A percentile compares a stretch with the other conserved stretches of the same genome.
These are phyloP conservation scores for Hemibagrus wyckioides DNA, from an alignment of 2,113 vertebrate species.

Conservation along the genomic window DNA sequence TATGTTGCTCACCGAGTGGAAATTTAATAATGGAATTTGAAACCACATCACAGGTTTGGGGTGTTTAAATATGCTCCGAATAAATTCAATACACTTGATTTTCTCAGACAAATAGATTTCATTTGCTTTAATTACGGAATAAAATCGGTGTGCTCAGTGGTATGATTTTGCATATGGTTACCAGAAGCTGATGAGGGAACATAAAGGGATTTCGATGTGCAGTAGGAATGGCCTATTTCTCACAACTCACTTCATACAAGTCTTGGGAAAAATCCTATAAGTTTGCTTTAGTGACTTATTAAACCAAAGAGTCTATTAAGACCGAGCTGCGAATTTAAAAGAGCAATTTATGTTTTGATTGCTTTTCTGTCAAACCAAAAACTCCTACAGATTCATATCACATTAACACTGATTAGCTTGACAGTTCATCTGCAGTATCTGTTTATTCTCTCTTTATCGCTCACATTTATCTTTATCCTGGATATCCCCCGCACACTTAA, in stretches of 20 bases:
- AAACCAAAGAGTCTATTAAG: not conserved
- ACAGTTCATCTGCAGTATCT: slow-evolving; percentile 15
- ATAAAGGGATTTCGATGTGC: not conserved
- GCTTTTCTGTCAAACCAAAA: not conserved
- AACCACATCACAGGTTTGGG: slow-evolving; percentile 37
- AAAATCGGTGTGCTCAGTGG: slow-evolving; percentile 3
- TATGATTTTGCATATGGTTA: slow-evolving; percentile 7
- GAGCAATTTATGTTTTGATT: not conserved
- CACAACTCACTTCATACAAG: not conserved
- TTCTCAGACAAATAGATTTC: slow-evolving; percentile 41
- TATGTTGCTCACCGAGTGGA: slow-evolving; percentile 35
- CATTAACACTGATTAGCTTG: slow-evolving; percentile 31
- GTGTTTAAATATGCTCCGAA: slow-evolving; percentile 42
- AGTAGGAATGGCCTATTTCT: slow-evolving; percentile 1
- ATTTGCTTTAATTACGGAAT: slow-evolving; percentile 38
- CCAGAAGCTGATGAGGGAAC: not conserved
- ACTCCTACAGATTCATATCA: not conserved
- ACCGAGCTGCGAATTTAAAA: not conserved
- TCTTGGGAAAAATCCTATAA: not conserved
- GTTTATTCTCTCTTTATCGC: not conserved
- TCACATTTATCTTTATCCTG: slow-evolving; percentile 30
- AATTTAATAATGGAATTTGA: slow-evolving; percentile 38
- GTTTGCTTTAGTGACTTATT: not conserved
- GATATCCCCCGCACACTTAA: not conserved
- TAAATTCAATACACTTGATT: slow-evolving; percentile 45